Base-by-base conservation (phyloP, 2,888 invertebrate genomes). In the Doris montereyensis region DNA sequence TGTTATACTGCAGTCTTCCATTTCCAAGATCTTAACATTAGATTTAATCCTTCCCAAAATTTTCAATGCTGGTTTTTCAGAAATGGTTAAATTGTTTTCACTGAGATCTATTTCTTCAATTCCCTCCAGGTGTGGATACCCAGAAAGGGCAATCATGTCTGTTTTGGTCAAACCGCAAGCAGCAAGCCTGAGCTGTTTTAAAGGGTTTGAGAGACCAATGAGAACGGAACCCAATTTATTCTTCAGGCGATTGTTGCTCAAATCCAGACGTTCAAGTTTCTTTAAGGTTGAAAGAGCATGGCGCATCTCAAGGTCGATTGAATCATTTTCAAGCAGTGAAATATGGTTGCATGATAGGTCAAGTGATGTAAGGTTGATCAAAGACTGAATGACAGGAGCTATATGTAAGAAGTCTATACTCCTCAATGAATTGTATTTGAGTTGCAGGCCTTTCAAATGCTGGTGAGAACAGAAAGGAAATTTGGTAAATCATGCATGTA, bases 341-440 rank as follows among this genome's bases (percentile, higher is more conserved):
- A 90, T 86, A 62, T 85, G 84, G 84, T 90, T 90, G 81, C 89
- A 88, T 30, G 89, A 89, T 10, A 90, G 83, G 77, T 90, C 90
- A 10, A 90, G 83, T n/a, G 88, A 83, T 8, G 87, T 87, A 4
- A 90, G 81, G 24, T 85, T 84, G n/a, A 83, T 83, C 77, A 89
- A 83, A 2, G 77, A 82, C 65, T 86, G 80, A 2, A 90, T 78
- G 8, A 82, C 79, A 41, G 89, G 89, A 10, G 83, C 85, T 34
- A 90, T 77, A 13, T 83, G 81, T 1, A 84, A 79, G 72, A 90
- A 83, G 35, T 88, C 87, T 17, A 85, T 85, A 74, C 85, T 85
- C 52, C 81, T 85, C 30, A 90, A 83, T 0, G 87, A 86, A 79
- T 89, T 90, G 83, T 87, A 89, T 83, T 90, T 88, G 32, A 90